phyloP scores from a whole-genome alignment of 2,113 vertebrate species.

The Syrmaticus mikado region DNA sequence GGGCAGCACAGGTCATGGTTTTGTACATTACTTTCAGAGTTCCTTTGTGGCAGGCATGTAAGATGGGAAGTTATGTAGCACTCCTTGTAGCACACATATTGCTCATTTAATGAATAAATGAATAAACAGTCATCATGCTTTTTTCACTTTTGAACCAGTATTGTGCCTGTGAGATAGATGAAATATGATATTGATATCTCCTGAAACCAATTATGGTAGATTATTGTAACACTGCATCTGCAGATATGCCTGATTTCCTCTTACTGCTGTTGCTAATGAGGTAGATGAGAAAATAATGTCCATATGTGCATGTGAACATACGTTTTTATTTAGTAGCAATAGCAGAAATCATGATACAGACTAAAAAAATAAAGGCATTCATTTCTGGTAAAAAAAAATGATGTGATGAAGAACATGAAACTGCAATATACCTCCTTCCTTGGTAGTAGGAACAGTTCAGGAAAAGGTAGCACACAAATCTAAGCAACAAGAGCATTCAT shows the following conservation, averaged over 20 bases:
- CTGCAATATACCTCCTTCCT: neutral
- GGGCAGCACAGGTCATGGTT: constrained; percentile 5
- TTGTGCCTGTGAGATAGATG: constrained; percentile 24
- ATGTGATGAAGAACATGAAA: neutral
- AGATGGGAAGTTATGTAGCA: neutral
- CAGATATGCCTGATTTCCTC: constrained; percentile 72
- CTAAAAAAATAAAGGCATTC: neutral
- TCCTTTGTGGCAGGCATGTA: neutral
- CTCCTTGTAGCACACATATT: constrained; percentile 49
- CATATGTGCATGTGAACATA: neutral
- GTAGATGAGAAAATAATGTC: constrained; percentile 32
- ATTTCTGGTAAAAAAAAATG: neutral
- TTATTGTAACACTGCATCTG: constrained; percentile 66
- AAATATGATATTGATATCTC: constrained; percentile 42
- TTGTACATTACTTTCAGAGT: constrained; percentile 42
- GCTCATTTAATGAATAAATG: constrained; percentile 66
- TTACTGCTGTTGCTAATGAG: constrained; percentile 64
- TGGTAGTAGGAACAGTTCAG: neutral
- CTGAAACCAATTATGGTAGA: constrained; percentile 69
- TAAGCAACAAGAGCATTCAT: neutral
- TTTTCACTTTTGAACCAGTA: constrained; percentile 48
- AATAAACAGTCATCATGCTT: constrained; percentile 56
- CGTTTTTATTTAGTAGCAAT: constrained; percentile 1
- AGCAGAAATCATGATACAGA: neutral
- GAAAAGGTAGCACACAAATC: neutral